phyloP scores from a whole-genome alignment of 2,888 invertebrate species.

The Orthosia gracilis region DNA sequence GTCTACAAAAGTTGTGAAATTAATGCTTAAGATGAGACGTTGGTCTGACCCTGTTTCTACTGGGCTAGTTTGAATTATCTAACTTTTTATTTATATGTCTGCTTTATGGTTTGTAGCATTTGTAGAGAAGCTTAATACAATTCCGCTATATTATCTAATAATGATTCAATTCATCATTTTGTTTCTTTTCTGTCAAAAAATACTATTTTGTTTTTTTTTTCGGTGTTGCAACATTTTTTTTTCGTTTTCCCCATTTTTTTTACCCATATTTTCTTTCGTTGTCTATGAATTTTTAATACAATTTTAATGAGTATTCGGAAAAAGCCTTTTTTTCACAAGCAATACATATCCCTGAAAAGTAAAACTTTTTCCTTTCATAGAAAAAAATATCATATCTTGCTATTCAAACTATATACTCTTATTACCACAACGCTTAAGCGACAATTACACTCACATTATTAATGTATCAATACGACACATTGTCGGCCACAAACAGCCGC shows the following conservation, averaged over 20 bases:
- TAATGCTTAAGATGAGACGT: background rate
- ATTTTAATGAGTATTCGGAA: too few relatives aligned
- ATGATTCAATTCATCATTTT: too few relatives aligned
- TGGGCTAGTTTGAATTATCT: background rate
- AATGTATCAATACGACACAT: conserved; percentile 6
- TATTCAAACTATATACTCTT: background rate
- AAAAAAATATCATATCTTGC: too few relatives aligned
- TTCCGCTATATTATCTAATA: background rate
- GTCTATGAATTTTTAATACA: too few relatives aligned
- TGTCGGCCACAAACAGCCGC: background rate
- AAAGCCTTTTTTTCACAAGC: too few relatives aligned
- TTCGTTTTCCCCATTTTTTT: too few relatives aligned
- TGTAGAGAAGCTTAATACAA: background rate
- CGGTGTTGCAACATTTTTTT: background rate
- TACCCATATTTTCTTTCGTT: too few relatives aligned
- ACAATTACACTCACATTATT: conserved; percentile 2
- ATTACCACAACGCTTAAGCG: background rate
- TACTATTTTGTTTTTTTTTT: background rate
- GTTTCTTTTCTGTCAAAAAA: background rate
- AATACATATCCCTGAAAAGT: too few relatives aligned
- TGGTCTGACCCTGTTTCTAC: background rate
- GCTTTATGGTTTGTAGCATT: background rate
- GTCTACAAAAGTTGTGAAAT: conserved; percentile 26
- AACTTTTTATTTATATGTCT: background rate
- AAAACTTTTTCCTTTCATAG: too few relatives aligned